Base-by-base conservation (phyloP, 2,888 invertebrate species). In the Monopis laevigella region DNA sequence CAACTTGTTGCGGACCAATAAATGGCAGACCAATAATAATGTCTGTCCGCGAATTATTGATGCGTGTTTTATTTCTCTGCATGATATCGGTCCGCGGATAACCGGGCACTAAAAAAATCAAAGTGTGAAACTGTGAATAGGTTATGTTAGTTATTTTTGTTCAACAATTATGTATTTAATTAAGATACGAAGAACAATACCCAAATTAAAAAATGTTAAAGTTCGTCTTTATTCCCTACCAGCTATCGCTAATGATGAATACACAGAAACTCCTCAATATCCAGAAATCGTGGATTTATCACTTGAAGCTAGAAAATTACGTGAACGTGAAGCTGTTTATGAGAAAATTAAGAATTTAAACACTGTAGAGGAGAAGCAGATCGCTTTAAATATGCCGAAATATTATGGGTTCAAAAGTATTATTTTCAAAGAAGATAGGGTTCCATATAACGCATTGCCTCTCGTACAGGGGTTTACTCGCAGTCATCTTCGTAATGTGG, bases 311-410 rank as follows among this genome's bases (percentile, higher is more conserved):
- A 74, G 57, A 44, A 70, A 72, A 43, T 61, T 68, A 51, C 78
- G 86, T 30, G 59, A 71, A 43, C 64, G 73, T 1, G 58, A 82
- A 46, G 49, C 55, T 2, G 67, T 82, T 62, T 71, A 86, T 52
- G 75, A 87, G 11, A 80, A 84, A 55, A 84, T 93, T 10, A 82
- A 83, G 58, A 62, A 77, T 1, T 54, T 89, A 8, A 82, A 85
- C 43, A 92, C 92, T 0, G 84, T 93, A 0, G 94, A 95, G 70
- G 92, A 93, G 61, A 95, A 95, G 58, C 82, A 92, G 52, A 86
- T 92, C 40, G 90, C 89, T 51, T 56, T 93, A 16, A 93, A 93
- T 61, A 88, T 93, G 86, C 91, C 90, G 0, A 83, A 84, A 38
- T 93, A 88, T 62, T 94, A 90, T 62, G 93, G 94, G 1, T 93